Percentiles rank a stretch among this genome's conserved stretches.
phyloP scores from a whole-genome alignment of 2,888 invertebrate genomes.

The Pollenia griseotomentosa region DNA sequence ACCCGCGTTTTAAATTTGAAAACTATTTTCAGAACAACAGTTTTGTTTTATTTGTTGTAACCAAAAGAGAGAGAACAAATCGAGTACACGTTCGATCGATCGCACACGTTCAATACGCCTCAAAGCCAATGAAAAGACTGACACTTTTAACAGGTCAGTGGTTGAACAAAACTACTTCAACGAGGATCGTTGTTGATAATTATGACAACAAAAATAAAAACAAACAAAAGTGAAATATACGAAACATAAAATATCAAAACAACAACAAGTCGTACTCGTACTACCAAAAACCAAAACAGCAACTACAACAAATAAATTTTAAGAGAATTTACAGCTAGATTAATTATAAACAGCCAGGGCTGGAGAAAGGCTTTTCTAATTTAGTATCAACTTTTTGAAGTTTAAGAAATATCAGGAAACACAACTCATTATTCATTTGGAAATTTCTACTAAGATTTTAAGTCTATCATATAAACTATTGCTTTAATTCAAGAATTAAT shows the following conservation, averaged over 20 bases:
- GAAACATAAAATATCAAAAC: not conserved
- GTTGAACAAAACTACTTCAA: conserved; percentile 69
- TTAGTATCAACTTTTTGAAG: no score
- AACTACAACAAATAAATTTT: not conserved
- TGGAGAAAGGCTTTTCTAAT: no score
- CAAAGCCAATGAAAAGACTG: conserved; percentile 73
- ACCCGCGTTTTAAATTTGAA: conserved; percentile 1
- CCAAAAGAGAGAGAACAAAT: not conserved
- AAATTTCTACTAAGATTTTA: no score
- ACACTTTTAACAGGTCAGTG: conserved; percentile 64
- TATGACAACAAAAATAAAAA: conserved; percentile 18
- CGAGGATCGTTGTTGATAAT: conserved; percentile 57
- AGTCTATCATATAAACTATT: no score
- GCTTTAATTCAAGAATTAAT: no score
- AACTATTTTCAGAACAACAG: not conserved
- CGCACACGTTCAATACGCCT: conserved; percentile 60
- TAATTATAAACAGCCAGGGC: not conserved
- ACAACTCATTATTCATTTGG: no score
- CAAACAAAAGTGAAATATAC: not conserved
- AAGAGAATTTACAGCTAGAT: conserved; percentile 12
- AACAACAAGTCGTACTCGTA: not conserved
- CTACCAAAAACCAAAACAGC: not conserved
- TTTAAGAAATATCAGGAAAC: no score
- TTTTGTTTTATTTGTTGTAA: not conserved
- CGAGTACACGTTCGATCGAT: conserved; percentile 35